Conservation (phyloP, 2,888 invertebrate genomes). For the Andricus quercusramuli region DNA sequence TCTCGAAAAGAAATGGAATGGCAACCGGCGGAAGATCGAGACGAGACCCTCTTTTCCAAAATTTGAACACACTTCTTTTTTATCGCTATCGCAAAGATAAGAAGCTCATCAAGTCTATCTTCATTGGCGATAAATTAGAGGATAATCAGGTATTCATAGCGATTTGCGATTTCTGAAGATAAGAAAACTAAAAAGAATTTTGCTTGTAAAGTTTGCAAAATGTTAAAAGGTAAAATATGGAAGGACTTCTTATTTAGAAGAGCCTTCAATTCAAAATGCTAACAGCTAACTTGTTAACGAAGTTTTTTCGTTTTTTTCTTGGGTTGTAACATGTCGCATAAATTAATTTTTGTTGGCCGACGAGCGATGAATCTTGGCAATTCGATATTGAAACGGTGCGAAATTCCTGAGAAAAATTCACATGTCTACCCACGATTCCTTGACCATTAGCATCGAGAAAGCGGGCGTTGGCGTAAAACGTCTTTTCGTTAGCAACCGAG, state of each 20-base stretch:
- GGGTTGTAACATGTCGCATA: not conserved
- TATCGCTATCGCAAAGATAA: not conserved
- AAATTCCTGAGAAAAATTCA: conserved; percentile 38
- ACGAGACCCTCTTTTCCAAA: conserved; percentile 3
- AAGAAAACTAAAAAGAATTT: no score
- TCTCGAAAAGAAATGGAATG: conserved; percentile 28
- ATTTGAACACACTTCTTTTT: conserved; percentile 34
- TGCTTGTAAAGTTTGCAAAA: no score
- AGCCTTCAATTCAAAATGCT: conserved; percentile 8
- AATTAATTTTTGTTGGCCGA: conserved; percentile 30
- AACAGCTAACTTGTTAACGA: conserved; percentile 16
- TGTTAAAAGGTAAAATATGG: not conserved
- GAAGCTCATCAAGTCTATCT: conserved; percentile 10
- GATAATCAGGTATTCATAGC: not conserved
- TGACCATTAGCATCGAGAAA: conserved; percentile 39
- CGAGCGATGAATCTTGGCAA: conserved; percentile 32
- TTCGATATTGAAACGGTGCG: conserved; percentile 39
- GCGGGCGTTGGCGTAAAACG: conserved; percentile 38
- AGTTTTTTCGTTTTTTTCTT: not conserved
- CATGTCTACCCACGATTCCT: conserved; percentile 34
- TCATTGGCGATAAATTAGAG: conserved; percentile 11
- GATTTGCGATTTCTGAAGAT: not conserved
- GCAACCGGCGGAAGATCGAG: not conserved
- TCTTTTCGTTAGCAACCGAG: conserved; percentile 34
- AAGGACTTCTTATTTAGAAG: no score